phyloP scores from a whole-genome alignment of 2,888 invertebrate genomes.

The Pristionchus exspectatus region DNA sequence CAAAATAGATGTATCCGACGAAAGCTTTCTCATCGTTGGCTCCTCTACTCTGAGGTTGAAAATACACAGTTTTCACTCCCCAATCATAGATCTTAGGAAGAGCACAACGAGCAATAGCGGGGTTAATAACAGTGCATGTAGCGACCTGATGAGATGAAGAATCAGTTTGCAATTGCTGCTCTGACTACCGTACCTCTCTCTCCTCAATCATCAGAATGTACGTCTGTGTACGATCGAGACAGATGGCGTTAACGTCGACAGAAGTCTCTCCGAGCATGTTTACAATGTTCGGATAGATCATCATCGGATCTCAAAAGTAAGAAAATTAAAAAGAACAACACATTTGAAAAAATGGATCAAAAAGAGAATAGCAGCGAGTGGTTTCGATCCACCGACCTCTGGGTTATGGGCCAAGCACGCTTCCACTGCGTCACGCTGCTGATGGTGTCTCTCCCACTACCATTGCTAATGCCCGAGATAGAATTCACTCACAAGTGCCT shows the following conservation, averaged over 20 bases:
- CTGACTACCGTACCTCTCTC: conserved; percentile 66
- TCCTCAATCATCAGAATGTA: conserved; percentile 78
- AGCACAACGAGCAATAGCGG: conserved; percentile 76
- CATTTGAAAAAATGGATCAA: neutral
- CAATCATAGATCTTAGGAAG: conserved; percentile 78
- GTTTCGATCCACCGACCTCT: conserved; percentile 87
- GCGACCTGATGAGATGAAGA: conserved; percentile 64
- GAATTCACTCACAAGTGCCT: conserved; percentile 74
- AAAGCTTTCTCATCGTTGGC: conserved; percentile 78
- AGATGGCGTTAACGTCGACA: conserved; percentile 96
- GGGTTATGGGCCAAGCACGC: conserved; percentile 91
- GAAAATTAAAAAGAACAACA: neutral
- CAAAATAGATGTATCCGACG: conserved; percentile 79
- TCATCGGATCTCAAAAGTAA: conserved; percentile 72
- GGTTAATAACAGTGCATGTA: conserved; percentile 74
- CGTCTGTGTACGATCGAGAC: conserved; percentile 84
- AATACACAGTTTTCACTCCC: conserved; percentile 78
- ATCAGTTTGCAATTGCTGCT: neutral
- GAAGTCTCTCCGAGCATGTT: conserved; percentile 97
- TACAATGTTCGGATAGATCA: conserved; percentile 88
- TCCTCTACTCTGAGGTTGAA: conserved; percentile 76
- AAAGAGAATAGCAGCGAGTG: conserved; percentile 70
- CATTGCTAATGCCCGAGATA: too few species aligned
- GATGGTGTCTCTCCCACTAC: neutral
- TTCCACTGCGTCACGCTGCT: conserved; percentile 78